Conservation (phyloP, 1,140 invertebrate species). For the Brachionus paranguensis region DNA sequence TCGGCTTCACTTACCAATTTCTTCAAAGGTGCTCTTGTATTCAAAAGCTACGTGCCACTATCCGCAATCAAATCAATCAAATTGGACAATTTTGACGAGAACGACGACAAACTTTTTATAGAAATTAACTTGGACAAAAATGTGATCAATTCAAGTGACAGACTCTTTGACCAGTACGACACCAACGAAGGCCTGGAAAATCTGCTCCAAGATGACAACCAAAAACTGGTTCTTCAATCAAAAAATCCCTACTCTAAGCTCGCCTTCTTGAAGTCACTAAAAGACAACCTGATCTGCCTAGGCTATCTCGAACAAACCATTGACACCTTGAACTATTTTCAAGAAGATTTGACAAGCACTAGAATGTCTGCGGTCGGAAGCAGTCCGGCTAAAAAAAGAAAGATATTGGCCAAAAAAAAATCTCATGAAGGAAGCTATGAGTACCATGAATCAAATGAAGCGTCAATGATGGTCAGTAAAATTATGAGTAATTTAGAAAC, state of each 20-base stretch:
- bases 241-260: slow-evolving; percentile 32
- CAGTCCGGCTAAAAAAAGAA: neutral
- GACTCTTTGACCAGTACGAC: neutral
- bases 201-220: neutral
- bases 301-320: slow-evolving; percentile 22
- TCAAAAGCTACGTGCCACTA: slow-evolving; percentile 19
- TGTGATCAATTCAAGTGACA: neutral
- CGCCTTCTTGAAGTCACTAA: neutral
- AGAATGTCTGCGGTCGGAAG: neutral
- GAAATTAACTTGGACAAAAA: neutral
- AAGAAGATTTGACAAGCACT: slow-evolving; percentile 24
- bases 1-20: neutral
- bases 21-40: slow-evolving; percentile 28
- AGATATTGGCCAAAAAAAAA: neutral
- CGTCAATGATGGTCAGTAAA: neutral
- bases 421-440: neutral
- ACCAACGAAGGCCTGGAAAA: neutral
- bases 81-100: slow-evolving; percentile 35
- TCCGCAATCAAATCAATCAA: slow-evolving; percentile 1
- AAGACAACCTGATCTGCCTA: slow-evolving; percentile 35
- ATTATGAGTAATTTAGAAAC: neutral
- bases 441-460: neutral
- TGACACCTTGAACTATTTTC: slow-evolving; percentile 25
- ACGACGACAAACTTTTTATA: neutral
- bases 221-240: slow-evolving; percentile 15